Conservation (phyloP, 2,888 invertebrate genomes). For the Dryococelus australis region DNA sequence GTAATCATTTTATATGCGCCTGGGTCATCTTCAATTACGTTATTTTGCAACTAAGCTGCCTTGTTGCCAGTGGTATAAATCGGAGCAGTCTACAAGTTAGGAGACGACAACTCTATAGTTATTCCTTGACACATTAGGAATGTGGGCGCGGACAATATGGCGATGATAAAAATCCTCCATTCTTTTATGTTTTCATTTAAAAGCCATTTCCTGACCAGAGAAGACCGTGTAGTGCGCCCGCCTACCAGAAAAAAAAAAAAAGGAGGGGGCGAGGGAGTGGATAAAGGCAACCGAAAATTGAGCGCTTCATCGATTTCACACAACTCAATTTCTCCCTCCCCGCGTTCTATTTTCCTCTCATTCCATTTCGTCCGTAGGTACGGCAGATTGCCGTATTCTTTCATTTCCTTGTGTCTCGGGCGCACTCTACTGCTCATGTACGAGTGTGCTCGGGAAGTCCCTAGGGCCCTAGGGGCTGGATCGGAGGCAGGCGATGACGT, state of each 20-base stretch:
- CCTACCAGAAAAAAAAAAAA: not conserved
- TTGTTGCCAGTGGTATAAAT: no score
- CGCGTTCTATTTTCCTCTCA: not conserved
- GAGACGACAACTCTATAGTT: no score
- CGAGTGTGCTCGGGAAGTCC: not conserved
- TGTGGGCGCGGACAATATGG: no score
- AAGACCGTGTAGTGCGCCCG: not conserved
- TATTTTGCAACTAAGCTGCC: no score
- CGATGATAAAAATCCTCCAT: no score
- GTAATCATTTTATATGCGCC: no score
- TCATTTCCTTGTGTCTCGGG: slow-evolving; percentile 40
- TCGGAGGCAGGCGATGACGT: not conserved
- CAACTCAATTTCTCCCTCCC: not conserved
- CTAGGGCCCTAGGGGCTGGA: not conserved
- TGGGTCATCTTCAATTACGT: no score
- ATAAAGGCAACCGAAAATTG: not conserved
- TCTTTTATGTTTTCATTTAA: no score
- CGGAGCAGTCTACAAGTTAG: no score
- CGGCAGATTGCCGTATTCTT: slow-evolving; percentile 41
- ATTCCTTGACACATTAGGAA: no score
- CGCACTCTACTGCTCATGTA: no score
- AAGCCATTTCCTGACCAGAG: not conserved
- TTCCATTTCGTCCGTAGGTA: not conserved
- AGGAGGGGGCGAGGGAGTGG: not conserved
- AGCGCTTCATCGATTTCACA: slow-evolving; percentile 10